Conservation (phyloP, 2,113 vertebrate genomes). For the Scophthalmus maximus region DNA sequence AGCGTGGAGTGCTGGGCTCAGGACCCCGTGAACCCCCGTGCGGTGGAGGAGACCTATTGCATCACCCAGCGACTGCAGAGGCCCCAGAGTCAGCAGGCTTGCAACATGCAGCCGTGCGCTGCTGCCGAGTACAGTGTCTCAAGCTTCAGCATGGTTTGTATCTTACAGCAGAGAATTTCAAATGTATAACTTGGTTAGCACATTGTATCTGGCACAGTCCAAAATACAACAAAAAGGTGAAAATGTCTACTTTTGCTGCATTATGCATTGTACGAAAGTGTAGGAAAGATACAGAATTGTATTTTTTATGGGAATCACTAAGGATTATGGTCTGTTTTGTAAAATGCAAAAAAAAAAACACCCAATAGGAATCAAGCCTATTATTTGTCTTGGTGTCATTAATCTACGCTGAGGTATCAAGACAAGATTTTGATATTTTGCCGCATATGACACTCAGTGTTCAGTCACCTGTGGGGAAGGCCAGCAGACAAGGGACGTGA, state of each 20-base stretch:
- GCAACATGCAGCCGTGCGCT: conserved; percentile 83
- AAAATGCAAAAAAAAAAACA: no score
- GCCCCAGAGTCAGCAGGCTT: conserved; percentile 83
- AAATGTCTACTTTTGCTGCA: no score
- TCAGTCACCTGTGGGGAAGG: conserved; percentile 92
- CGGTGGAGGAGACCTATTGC: conserved; percentile 82
- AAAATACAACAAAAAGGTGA: no score
- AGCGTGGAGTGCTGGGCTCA: conserved; percentile 83
- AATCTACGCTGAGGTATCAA: no score
- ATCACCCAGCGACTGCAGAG: conserved; percentile 75
- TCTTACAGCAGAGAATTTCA: neutral
- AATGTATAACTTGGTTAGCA: no score
- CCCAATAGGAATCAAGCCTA: no score
- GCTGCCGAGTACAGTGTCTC: conserved; percentile 74
- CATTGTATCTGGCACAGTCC: no score
- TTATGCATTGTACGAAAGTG: no score
- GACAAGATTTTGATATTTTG: neutral
- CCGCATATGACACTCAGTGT: conserved; percentile 80
- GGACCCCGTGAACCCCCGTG: conserved; percentile 69
- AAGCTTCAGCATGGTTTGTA: conserved; percentile 77
- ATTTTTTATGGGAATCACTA: no score
- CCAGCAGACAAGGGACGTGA: conserved; percentile 85
- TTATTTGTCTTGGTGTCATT: neutral
- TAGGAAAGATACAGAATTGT: no score
- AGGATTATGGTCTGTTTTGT: no score